Conservation (phyloP, 1,140 invertebrate species). For the Drosophila pachea region DNA sequence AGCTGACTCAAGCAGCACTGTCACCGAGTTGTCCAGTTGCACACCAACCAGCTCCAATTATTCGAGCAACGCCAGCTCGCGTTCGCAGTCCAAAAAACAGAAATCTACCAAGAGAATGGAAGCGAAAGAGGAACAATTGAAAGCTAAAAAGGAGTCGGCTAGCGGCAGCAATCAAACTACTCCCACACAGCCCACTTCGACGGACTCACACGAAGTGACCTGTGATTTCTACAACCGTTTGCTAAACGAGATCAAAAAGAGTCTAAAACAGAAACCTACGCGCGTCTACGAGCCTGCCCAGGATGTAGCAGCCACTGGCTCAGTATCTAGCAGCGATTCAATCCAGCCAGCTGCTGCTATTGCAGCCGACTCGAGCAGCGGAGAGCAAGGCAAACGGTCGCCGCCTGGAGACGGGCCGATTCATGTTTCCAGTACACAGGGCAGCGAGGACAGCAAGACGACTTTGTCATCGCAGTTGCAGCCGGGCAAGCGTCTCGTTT, state of each 20-base stretch:
- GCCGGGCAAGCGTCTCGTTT: constrained; percentile 60
- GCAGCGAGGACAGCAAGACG: constrained; percentile 4
- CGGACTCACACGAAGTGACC: constrained; percentile 56
- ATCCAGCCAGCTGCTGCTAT: constrained; percentile 20
- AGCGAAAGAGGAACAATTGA: constrained; percentile 7
- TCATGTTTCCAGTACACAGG: constrained; percentile 42
- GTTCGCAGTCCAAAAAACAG: constrained; percentile 71
- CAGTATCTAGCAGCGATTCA: constrained; percentile 11
- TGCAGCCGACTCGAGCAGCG: constrained; percentile 51
- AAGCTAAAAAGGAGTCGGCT: constrained; percentile 27
- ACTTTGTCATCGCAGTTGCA: constrained; percentile 49
- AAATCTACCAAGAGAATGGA: constrained; percentile 23
- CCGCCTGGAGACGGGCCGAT: constrained; percentile 9
- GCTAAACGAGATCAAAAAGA: constrained; percentile 76
- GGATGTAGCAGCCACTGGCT: not conserved
- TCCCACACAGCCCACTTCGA: constrained; percentile 28
- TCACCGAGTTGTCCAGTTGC: constrained; percentile 37
- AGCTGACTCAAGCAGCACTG: constrained; percentile 44
- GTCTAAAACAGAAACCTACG: constrained; percentile 60
- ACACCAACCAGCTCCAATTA: constrained; percentile 63
- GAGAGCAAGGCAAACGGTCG: too few species aligned
- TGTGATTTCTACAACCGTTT: constrained; percentile 78
- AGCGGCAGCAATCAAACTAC: constrained; percentile 26
- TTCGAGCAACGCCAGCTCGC: constrained; percentile 70
- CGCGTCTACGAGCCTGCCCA: constrained; percentile 19